phyloP scores from a whole-genome alignment of 2,888 invertebrate species.

The Rugalucina vietnamica region DNA sequence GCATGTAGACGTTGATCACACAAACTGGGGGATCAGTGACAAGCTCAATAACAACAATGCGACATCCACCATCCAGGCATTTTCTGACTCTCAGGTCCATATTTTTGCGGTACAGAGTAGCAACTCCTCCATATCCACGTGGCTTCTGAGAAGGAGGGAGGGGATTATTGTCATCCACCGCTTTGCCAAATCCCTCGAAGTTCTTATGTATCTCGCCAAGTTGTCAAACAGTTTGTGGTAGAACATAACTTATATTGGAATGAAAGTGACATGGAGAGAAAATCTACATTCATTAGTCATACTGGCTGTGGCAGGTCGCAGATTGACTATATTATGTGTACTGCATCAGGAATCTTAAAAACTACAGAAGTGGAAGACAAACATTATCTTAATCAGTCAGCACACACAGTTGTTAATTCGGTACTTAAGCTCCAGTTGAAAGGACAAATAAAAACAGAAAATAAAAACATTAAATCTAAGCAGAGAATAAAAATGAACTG shows the following conservation, averaged over 20 bases:
- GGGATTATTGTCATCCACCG: neutral
- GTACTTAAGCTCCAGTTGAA: neutral
- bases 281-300: neutral
- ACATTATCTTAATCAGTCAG: neutral
- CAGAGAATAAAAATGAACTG: neutral
- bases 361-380: neutral
- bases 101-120: neutral
- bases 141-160: no score
- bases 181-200: neutral
- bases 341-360: neutral
- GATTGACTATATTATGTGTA: neutral
- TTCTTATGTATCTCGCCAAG: neutral
- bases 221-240: neutral
- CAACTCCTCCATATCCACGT: neutral
- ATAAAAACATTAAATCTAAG: neutral
- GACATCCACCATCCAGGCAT: no score
- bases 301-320: neutral
- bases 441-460: neutral
- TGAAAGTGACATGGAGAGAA: neutral
- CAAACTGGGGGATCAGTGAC: neutral
- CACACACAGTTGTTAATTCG: neutral
- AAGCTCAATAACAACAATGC: neutral
- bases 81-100: neutral
- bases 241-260: neutral
- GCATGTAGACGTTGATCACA: neutral